Conservation (phyloP, 2,113 vertebrate species). For the Strix uralensis region DNA sequence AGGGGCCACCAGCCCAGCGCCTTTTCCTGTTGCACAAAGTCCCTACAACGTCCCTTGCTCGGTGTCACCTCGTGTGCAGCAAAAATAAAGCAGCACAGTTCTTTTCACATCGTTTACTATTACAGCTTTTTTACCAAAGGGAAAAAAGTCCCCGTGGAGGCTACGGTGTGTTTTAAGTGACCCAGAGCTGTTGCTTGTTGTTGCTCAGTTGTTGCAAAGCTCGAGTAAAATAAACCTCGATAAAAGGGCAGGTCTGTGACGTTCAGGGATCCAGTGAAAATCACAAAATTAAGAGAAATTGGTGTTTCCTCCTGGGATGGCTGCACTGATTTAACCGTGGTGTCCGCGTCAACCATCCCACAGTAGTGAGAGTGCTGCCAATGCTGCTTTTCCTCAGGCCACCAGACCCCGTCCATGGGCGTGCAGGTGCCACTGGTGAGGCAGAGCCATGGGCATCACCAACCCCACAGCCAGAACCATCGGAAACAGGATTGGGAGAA, state of each 20-base stretch:
- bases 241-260: neutral
- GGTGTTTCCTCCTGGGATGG: neutral
- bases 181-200: neutral
- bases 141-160: accelerated
- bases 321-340: neutral
- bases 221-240: neutral
- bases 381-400: conserved; percentile 69
- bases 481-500: conserved; percentile 81
- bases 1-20: neutral
- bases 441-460: conserved; percentile 88
- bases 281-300: neutral
- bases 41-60: accelerated
- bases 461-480: conserved; percentile 82
- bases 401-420: conserved; percentile 87
- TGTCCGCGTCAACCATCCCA: accelerated
- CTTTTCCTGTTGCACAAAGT: accelerated
- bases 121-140: neutral
- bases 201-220: neutral
- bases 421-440: conserved; percentile 85
- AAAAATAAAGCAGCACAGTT: neutral
- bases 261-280: neutral
- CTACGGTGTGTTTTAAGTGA: accelerated
- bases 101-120: neutral
- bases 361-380: accelerated
- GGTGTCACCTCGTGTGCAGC: accelerated